Conservation (phyloP, 2,888 invertebrate genomes). For the Meliscaeva auricollis region DNA sequence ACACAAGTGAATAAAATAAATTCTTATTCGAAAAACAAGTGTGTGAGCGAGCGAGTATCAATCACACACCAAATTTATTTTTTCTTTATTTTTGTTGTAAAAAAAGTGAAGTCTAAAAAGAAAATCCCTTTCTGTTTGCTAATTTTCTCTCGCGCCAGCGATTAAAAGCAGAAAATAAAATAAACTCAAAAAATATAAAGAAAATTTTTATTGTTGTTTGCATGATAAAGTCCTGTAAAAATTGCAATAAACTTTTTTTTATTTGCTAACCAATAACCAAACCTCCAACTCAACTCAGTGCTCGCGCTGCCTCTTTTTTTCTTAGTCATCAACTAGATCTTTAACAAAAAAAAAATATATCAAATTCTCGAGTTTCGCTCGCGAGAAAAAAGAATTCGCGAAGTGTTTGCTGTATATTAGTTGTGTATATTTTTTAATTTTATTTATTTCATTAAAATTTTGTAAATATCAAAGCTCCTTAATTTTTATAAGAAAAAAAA, state of each 20-base stretch:
- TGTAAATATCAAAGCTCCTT: constrained; percentile 50
- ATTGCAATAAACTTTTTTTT: constrained; percentile 22
- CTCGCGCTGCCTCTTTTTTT: constrained; percentile 26
- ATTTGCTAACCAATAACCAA: constrained; percentile 7
- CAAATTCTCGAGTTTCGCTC: constrained; percentile 45
- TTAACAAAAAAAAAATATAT: constrained; percentile 35
- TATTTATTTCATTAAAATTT: constrained; percentile 42
- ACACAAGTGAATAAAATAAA: constrained; percentile 30
- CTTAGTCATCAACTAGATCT: constrained; percentile 29
- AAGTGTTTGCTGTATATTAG: constrained; percentile 65
- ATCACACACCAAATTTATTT: constrained; percentile 13
- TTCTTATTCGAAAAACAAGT: constrained; percentile 64
- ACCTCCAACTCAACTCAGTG: constrained; percentile 11
- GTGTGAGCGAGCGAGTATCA: constrained; percentile 69
- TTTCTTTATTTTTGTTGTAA: constrained; percentile 73
- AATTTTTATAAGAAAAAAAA: constrained; percentile 34
- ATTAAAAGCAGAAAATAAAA: constrained; percentile 37
- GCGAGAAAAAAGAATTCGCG: constrained; percentile 32
- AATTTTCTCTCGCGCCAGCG: constrained; percentile 61
- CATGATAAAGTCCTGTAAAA: constrained; percentile 27
- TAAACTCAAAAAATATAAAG: constrained; percentile 13
- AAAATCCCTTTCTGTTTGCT: constrained; percentile 54
- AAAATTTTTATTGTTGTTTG: constrained; percentile 42
- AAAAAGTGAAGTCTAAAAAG: constrained; percentile 58
- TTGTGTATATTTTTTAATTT: constrained; percentile 60